These are phyloP conservation scores for Acanthurus tractus DNA, from an alignment of 2,797 vertebrate species.

Conservation along the genomic window DNA sequence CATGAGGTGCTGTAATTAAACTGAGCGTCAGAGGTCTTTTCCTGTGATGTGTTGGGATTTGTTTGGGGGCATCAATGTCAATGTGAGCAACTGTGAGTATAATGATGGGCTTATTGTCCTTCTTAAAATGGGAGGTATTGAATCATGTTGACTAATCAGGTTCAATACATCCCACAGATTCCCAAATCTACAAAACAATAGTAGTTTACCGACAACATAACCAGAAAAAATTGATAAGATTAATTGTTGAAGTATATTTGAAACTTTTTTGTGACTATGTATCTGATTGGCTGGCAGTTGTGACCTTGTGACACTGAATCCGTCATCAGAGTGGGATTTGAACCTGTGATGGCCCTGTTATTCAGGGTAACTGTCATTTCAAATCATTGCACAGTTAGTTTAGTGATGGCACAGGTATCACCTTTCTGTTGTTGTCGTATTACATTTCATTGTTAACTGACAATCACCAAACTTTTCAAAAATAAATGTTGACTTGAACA, in stretches of 20 bases:
- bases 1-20: slow-evolving; percentile 60
- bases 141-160: not conserved
- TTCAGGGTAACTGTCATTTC: too few species aligned
- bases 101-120: not conserved
- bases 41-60: slow-evolving; percentile 26
- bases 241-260: too few species aligned
- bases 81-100: not conserved
- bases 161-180: not conserved
- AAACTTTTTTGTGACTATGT: not conserved
- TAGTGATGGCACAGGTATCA: too few species aligned
- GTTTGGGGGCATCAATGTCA: slow-evolving; percentile 7
- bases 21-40: slow-evolving; percentile 18
- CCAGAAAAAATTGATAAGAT: not conserved
- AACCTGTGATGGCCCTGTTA: too few species aligned
- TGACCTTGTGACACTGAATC: too few species aligned
- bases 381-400: too few species aligned
- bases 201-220: too few species aligned
- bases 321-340: too few species aligned
- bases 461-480: too few species aligned
- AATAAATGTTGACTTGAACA: not conserved
- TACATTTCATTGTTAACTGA: not conserved
- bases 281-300: not conserved
- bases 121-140: not conserved
- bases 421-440: too few species aligned
- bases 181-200: not conserved